Evolutionary conservation across 2,888 invertebrate species (phyloP), one percentile per base, ranked within the genome.

Genomic region (Spodoptera picta): DNA sequence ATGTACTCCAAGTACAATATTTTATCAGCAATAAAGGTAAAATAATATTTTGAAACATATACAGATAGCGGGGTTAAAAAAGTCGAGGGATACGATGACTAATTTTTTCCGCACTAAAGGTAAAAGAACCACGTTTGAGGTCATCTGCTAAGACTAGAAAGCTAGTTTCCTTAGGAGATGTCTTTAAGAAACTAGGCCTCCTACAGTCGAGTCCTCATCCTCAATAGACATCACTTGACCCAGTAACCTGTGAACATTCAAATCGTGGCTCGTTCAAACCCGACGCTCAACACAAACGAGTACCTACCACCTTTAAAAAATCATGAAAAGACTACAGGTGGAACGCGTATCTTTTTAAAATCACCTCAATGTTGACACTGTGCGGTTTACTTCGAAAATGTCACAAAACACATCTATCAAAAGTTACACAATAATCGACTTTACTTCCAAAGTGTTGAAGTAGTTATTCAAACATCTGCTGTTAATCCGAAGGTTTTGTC

Each of bases 191-290:
- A 85, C 84, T 85, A 80, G 85, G 80, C 73, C 83, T 84, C 74
- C 68, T 66, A 77, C 75, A 72, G 76, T 79, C 73, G 69, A 81
- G 79, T 87, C 84, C 83, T 86, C 84, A 75, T 75, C 85, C 81
- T 91, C 90, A 89, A 91, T 89, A 87, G 88, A 79, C 82, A 78
- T 65, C 85, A 83, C 90, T 90, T 90, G 90, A 92, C 91, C 91
- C 79, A 90, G 79, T 91, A 86, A 88, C 86, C 88, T 82, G 84
- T 81, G 81, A 80, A 84, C 88, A 87, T 90, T 89, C 89, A 89
- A 83, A 85, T 85, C 87, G 87, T 88, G 87, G 83, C 88, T 85
- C 87, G 84, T 87, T 88, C 87, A 88, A 74, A 79, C 79, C 73
- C 75, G 72, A 82, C 85, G 80, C 80, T 77, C 79, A 81, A 79